Percentiles rank a stretch among this genome's conserved stretches.
Evolutionary conservation across 2,888 invertebrate species (phyloP).

Genomic region (Crocallis elinguaria): DNA sequence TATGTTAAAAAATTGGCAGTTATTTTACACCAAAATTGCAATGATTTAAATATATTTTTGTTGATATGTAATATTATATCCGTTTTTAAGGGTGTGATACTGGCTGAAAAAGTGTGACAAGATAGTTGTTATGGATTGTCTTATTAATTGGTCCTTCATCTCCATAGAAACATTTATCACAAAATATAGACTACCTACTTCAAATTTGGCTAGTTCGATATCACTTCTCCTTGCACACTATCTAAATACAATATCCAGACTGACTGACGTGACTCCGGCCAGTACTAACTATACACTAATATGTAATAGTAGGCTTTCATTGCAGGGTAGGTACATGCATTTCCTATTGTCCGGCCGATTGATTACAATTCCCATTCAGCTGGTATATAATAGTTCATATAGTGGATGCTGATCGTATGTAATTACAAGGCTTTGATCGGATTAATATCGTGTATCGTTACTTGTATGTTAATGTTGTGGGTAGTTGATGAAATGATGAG

Average conservation of each 20-base stretch:
- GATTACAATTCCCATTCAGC: constrained; percentile 68
- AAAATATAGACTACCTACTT: too few species aligned
- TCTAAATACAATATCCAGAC: neutral
- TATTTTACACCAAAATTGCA: too few species aligned
- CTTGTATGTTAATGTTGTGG: constrained; percentile 27
- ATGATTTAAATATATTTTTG: too few species aligned
- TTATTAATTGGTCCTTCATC: too few species aligned
- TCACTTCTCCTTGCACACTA: too few species aligned
- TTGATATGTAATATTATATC: too few species aligned
- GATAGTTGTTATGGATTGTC: too few species aligned
- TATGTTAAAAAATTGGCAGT: too few species aligned
- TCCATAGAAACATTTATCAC: too few species aligned
- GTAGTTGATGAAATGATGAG: neutral
- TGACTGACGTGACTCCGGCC: constrained; percentile 2
- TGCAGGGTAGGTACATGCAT: constrained; percentile 31
- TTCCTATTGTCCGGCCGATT: constrained; percentile 66
- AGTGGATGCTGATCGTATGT: constrained; percentile 48
- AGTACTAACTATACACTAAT: neutral
- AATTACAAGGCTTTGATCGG: constrained; percentile 61
- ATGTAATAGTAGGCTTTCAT: constrained; percentile 21
- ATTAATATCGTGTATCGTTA: constrained; percentile 60
- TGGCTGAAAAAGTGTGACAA: too few species aligned
- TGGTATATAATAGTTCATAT: constrained; percentile 44
- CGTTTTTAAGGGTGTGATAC: too few species aligned
- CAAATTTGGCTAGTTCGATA: too few species aligned